These are phyloP conservation scores for Crocodylus rhombifer DNA, from an alignment of 2,797 vertebrate genomes.

Conservation along the genomic window DNA sequence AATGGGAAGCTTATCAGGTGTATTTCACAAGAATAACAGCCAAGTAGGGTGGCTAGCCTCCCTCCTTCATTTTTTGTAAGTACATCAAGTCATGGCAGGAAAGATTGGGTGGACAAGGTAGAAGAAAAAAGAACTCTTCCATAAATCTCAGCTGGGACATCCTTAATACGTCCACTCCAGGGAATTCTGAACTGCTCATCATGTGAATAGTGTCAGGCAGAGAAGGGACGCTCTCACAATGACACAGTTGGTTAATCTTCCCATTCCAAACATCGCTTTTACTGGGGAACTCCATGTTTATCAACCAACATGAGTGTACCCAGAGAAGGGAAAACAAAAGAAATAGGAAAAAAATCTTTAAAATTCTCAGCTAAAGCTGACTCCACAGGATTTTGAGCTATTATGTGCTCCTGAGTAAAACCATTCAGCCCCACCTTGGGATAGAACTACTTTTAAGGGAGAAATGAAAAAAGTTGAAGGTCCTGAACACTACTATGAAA, in stretches of 20 bases:
- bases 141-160: no score
- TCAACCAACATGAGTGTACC: not conserved
- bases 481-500: not conserved
- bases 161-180: no score
- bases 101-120: no score
- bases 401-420: not conserved
- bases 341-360: not conserved
- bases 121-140: no score
- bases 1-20: no score
- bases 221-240: no score
- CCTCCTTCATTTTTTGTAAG: no score
- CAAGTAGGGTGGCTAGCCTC: no score
- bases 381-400: not conserved
- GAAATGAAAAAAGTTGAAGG: not conserved
- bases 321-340: not conserved
- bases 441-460: not conserved
- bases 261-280: not conserved
- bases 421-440: not conserved
- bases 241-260: not conserved
- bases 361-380: not conserved
- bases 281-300: not conserved
- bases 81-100: no score
- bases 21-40: no score
- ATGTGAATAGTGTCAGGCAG: no score
- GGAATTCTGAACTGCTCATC: no score